Evolutionary conservation across 2,113 vertebrate genomes (phyloP).

Genomic region (Ariopsis seemanni): DNA sequence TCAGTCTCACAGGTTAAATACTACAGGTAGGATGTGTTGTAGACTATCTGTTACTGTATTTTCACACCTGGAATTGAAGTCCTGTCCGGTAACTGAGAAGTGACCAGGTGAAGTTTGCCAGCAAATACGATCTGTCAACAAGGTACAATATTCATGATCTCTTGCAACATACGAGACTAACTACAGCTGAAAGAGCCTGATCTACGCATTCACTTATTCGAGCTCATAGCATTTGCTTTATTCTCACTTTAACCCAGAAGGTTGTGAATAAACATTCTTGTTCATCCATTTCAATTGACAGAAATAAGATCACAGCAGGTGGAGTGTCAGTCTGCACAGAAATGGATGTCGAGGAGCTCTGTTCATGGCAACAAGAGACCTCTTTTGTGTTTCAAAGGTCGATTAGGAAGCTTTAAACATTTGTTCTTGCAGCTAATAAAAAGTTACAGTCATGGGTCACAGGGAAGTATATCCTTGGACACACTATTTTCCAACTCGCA

Average conservation of each 20-base stretch:
- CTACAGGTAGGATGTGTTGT: conserved; percentile 7
- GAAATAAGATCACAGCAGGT: conserved; percentile 14
- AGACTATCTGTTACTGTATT: conserved; percentile 38
- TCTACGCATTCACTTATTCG: conserved; percentile 16
- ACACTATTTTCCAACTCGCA: neutral
- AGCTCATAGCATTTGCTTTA: conserved; percentile 16
- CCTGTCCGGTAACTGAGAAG: conserved; percentile 50
- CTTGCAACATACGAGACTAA: conserved; percentile 48
- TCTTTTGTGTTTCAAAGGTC: conserved; percentile 42
- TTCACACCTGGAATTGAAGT: conserved; percentile 43
- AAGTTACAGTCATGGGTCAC: neutral
- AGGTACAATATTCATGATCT: conserved; percentile 56
- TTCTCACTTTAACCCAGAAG: neutral
- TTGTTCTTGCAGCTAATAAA: conserved; percentile 2
- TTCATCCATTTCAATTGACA: neutral
- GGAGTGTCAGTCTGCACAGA: neutral
- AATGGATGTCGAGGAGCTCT: neutral
- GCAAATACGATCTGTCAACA: conserved; percentile 46
- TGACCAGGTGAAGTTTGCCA: conserved; percentile 48
- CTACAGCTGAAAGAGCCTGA: conserved; percentile 40
- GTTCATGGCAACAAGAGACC: neutral
- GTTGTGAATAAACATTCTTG: neutral
- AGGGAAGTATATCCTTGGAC: neutral
- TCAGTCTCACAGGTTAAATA: conserved; percentile 22
- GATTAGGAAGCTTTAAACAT: conserved; percentile 2